These are phyloP conservation scores for Cotesia typhae DNA, from an alignment of 1,140 invertebrate species.

Conservation along the genomic window DNA sequence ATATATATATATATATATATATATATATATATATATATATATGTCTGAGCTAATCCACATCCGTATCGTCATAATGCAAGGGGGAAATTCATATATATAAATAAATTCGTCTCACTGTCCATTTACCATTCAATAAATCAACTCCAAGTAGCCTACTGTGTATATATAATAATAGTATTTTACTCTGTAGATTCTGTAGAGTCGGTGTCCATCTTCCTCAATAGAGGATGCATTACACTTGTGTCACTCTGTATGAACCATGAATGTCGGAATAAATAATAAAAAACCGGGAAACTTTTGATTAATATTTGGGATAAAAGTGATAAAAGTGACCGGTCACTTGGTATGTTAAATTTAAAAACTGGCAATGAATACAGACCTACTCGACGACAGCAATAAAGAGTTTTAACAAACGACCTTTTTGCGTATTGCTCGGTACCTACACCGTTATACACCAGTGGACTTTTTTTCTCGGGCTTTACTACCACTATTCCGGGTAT, in stretches of 20 bases:
- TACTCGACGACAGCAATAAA: constrained; percentile 51
- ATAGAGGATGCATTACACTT: no score
- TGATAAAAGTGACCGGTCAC: constrained; percentile 49
- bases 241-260: no score
- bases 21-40: no score
- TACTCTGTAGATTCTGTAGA: no score
- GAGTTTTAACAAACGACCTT: constrained; percentile 53
- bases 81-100: constrained; percentile 28
- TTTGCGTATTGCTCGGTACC: constrained; percentile 10
- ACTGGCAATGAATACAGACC: constrained; percentile 52
- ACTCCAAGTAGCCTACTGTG: constrained; percentile 47
- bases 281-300: no score
- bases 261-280: no score
- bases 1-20: no score
- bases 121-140: constrained; percentile 59
- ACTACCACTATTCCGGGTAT: no score
- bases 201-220: no score
- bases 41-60: no score
- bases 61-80: background rate
- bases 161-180: no score
- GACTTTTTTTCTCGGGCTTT: background rate
- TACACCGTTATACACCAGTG: no score
- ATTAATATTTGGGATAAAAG: constrained; percentile 40
- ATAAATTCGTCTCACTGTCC: constrained; percentile 53
- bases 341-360: constrained; percentile 46